phyloP scores from a whole-genome alignment of 2,113 vertebrate species.

The Recurvirostra avosetta region DNA sequence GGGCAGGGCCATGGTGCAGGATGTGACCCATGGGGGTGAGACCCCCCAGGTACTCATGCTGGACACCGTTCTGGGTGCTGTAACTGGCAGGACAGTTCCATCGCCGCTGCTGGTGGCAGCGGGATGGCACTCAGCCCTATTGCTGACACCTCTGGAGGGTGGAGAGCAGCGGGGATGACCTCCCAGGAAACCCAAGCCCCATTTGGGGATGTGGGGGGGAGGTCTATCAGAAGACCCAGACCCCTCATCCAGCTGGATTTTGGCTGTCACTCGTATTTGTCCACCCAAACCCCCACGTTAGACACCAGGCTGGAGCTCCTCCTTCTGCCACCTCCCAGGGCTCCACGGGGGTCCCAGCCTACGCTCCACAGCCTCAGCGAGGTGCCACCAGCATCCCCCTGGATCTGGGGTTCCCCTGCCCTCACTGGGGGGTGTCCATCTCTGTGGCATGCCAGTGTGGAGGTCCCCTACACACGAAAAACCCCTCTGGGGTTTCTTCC shows the following conservation, averaged over 20 bases:
- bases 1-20: neutral
- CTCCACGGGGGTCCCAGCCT: fast-evolving
- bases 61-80: neutral
- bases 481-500: neutral
- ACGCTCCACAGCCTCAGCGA: neutral
- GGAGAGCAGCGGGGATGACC: neutral
- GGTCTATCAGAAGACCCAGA: neutral
- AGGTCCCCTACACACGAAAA: neutral
- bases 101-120: neutral
- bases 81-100: neutral
- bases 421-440: neutral
- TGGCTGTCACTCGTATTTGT: neutral
- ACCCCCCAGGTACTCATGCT: fast-evolving
- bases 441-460: fast-evolving
- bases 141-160: fast-evolving
- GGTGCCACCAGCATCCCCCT: neutral
- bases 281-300: neutral
- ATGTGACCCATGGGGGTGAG: neutral
- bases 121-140: fast-evolving
- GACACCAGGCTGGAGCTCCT: no score
- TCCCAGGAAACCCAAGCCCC: neutral
- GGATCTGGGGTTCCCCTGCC: neutral
- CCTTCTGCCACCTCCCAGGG: neutral
- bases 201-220: fast-evolving
- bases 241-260: neutral